Base-by-base conservation (phyloP, 2,113 vertebrate species). In the Bos taurus region DNA sequence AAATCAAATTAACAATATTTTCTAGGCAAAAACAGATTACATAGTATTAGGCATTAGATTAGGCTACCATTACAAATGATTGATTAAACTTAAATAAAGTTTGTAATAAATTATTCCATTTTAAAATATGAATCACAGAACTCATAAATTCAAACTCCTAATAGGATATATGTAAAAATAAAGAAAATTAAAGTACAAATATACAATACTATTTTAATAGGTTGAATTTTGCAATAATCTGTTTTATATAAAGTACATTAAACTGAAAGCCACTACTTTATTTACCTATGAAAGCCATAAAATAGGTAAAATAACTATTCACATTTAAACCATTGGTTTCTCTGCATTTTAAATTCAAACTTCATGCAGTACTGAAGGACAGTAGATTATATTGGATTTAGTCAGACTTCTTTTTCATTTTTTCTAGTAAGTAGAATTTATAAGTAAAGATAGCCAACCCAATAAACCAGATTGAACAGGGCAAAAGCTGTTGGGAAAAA, bases 401-500 rank as follows among this genome's bases (percentile, higher is more conserved):
- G 15, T 94, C 92, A 93, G 2, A 17, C 54, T 80, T 96, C 78
- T 98, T 98, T 91, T 71, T 82, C 98, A 94, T 95, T 83, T 98
- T 97, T 90, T 94, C 86, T 96, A 93, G 57, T 16, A 87, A 98
- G 16, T 30, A 64, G 90, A 92, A 95, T 97, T 99, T 99, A 99
- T 97, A 99, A 98, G 98, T 99, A 99, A 98, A 99, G 99, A 97
- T 99, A 99, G 33, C 99, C 99, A 96, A 99, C 99, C 99, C 99
- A 99, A 87, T 99, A 99, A 97, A 99, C 99, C 78, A 99, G 98
- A 98, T 99, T 99, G 97, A 99, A 99, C 94, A 99, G 98, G 17
- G 99, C 99, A 97, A 99, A 99, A 77, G 99, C 99, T 78, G 99
- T 99, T 46, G 99, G 99, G 96, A 99, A 99, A 97, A 99, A 99